These are phyloP conservation scores for Anarsia innoxiella DNA, from an alignment of 2,888 invertebrate genomes.

Conservation along the genomic window DNA sequence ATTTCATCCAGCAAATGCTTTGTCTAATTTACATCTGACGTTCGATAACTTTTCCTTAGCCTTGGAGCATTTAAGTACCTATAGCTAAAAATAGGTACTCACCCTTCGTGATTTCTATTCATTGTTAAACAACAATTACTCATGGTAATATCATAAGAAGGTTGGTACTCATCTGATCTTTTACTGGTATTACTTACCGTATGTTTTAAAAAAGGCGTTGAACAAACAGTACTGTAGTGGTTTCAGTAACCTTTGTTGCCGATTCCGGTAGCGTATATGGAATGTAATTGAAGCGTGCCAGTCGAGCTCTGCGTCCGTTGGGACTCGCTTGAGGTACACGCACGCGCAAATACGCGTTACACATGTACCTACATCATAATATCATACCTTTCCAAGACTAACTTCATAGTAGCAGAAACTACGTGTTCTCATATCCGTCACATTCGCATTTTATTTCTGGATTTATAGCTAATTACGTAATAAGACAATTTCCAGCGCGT, in stretches of 20 bases:
- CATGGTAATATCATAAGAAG: too few relatives aligned
- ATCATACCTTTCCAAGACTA: not conserved
- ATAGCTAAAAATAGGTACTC: too few relatives aligned
- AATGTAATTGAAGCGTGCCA: conserved; percentile 59
- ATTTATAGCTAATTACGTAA: too few relatives aligned
- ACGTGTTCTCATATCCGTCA: too few relatives aligned
- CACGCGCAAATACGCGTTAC: conserved; percentile 28
- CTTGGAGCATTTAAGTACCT: too few relatives aligned
- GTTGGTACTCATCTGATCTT: too few relatives aligned
- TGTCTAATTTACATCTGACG: conserved; percentile 21
- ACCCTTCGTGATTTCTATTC: conserved; percentile 19
- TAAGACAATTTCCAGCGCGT: too few relatives aligned
- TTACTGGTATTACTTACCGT: too few relatives aligned
- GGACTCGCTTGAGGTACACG: conserved; percentile 31
- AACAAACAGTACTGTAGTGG: conserved; percentile 40
- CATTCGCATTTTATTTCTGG: too few relatives aligned
- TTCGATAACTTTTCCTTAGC: conserved; percentile 20
- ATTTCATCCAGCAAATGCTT: conserved; percentile 19
- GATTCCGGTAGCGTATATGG: conserved; percentile 48
- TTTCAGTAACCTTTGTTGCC: conserved; percentile 40
- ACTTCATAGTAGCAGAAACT: too few relatives aligned
- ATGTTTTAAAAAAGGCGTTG: conserved; percentile 36
- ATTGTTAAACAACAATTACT: conserved; percentile 17
- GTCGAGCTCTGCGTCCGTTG: conserved; percentile 38
- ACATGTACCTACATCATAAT: conserved; percentile 17